Evolutionary conservation across 2,113 vertebrate species (phyloP).

Genomic region (Onychostruthus taczanowskii): DNA sequence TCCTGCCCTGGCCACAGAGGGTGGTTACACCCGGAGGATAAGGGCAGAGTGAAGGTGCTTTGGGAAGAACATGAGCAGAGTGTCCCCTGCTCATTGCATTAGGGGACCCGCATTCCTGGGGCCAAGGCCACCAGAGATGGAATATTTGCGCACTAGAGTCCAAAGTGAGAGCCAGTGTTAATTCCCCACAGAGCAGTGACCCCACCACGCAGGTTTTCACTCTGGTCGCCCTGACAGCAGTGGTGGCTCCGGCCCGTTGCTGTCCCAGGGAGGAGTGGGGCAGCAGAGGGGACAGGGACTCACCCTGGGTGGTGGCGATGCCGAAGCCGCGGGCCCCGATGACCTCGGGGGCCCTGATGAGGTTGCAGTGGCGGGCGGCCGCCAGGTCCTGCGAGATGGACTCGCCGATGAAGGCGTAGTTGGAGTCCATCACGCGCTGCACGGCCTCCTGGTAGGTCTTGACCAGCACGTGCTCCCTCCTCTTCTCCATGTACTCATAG

Average conservation of each 20-base stretch:
- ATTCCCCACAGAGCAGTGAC: neutral
- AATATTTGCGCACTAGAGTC: neutral
- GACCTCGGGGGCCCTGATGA: conserved; percentile 76
- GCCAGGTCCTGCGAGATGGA: conserved; percentile 81
- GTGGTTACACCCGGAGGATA: accelerated
- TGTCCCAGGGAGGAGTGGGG: neutral
- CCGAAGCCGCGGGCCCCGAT: conserved; percentile 78
- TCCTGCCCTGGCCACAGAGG: accelerated
- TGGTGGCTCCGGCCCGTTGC: neutral
- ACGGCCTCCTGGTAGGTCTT: conserved; percentile 77
- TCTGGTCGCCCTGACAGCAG: neutral
- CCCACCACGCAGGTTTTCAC: neutral
- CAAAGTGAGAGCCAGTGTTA: accelerated
- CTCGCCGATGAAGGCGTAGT: conserved; percentile 88
- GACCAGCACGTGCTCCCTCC: conserved; percentile 69
- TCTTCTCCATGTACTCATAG: conserved; percentile 85
- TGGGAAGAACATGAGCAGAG: neutral
- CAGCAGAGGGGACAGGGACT: neutral
- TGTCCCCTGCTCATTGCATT: accelerated
- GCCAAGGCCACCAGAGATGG: neutral
- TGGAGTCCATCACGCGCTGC: conserved; percentile 74
- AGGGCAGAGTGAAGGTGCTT: accelerated
- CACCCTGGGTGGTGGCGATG: conserved; percentile 80
- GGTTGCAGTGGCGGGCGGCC: conserved; percentile 78
- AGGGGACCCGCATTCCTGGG: neutral